Evolutionary conservation across 2,113 vertebrate genomes (phyloP).

Genomic region (Myocastor coypus): DNA sequence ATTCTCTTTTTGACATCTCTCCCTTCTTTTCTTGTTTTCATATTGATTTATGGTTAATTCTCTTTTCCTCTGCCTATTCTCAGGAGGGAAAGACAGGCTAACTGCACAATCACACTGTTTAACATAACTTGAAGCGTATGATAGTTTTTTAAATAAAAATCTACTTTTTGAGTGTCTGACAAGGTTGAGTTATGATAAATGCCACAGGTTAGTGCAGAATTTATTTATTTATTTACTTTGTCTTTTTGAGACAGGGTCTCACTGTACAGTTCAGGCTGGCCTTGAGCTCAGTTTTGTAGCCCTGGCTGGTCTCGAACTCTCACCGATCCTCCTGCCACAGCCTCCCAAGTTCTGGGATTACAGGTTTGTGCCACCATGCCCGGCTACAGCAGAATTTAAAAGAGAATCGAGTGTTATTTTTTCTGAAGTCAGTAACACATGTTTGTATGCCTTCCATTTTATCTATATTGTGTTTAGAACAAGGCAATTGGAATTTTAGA

Average conservation of each 20-base stretch:
- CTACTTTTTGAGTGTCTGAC: neutral
- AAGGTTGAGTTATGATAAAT: neutral
- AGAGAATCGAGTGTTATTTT: neutral
- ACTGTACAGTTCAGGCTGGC: too few relatives aligned
- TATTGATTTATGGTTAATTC: neutral
- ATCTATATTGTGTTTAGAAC: neutral
- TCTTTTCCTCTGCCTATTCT: neutral
- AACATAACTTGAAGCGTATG: neutral
- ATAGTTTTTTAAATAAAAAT: slow-evolving; percentile 40
- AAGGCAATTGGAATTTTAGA: neutral
- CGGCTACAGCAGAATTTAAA: neutral
- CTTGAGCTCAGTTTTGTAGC: too few relatives aligned
- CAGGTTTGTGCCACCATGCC: too few relatives aligned
- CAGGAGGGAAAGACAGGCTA: neutral
- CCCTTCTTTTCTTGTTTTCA: neutral
- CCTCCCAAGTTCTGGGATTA: too few relatives aligned
- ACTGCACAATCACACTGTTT: neutral
- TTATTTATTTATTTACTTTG: too few relatives aligned
- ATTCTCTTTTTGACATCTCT: neutral
- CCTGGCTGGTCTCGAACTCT: too few relatives aligned
- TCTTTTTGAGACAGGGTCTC: too few relatives aligned
- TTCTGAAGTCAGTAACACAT: neutral
- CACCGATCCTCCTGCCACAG: too few relatives aligned
- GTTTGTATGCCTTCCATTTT: neutral
- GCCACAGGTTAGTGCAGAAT: neutral